Evolutionary conservation across 2,797 vertebrate genomes (phyloP).

Genomic region (Galago senegalensis): DNA sequence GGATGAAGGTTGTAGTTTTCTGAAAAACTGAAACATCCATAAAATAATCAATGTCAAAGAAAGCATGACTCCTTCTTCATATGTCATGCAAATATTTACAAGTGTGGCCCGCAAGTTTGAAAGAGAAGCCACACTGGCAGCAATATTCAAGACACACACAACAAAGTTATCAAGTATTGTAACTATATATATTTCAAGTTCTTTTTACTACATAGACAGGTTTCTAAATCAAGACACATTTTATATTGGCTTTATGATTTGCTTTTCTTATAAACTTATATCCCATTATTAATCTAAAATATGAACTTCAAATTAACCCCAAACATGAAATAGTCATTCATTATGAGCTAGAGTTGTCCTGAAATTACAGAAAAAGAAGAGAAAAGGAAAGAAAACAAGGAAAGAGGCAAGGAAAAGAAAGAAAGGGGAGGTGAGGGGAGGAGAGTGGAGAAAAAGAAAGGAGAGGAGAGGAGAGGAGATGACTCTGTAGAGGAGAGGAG

Average conservation of each 20-base stretch:
- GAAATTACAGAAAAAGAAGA: neutral
- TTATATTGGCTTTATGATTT: neutral
- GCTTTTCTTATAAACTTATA: conserved; percentile 1
- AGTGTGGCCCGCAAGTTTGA: neutral
- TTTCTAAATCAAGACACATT: neutral
- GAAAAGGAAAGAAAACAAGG: neutral
- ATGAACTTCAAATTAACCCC: neutral
- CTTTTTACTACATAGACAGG: neutral
- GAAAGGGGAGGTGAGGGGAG: too few relatives aligned
- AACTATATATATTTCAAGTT: neutral
- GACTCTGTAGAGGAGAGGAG: too few relatives aligned
- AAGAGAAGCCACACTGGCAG: neutral
- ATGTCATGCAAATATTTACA: neutral
- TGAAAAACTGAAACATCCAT: neutral
- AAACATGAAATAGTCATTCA: neutral
- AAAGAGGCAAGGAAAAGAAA: neutral
- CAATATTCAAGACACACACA: neutral
- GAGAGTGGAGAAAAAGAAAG: too few relatives aligned
- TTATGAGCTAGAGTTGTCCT: neutral
- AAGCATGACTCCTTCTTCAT: neutral
- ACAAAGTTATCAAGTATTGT: neutral
- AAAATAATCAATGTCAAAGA: neutral
- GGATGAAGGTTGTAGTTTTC: neutral
- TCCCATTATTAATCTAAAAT: conserved; percentile 26
- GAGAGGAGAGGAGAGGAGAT: too few relatives aligned